These are phyloP conservation scores for Corythornis vintsioides DNA, from an alignment of 2,113 vertebrate genomes.

Conservation along the genomic window DNA sequence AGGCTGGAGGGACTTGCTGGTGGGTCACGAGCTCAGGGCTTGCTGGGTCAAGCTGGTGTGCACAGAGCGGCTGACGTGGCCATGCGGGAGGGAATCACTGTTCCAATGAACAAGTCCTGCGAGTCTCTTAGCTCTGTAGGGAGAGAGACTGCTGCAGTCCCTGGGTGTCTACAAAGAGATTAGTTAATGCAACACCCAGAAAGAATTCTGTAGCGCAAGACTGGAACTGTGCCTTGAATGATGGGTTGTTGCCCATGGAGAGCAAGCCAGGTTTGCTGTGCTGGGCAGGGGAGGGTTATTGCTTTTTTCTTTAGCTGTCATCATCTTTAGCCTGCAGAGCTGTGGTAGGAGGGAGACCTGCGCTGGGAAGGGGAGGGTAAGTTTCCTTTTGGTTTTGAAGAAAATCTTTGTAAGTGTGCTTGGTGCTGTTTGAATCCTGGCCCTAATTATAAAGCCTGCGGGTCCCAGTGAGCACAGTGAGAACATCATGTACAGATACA, in stretches of 20 bases:
- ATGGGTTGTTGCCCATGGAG: background rate
- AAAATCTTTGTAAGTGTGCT: background rate
- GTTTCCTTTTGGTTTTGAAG: background rate
- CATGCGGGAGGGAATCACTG: background rate
- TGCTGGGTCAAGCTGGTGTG: fast-evolving
- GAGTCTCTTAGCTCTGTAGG: background rate
- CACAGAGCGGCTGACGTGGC: background rate
- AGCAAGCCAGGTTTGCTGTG: fast-evolving
- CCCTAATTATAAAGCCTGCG: background rate
- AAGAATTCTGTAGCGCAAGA: background rate
- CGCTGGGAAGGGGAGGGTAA: background rate
- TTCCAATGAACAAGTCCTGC: background rate
- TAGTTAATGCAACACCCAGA: background rate
- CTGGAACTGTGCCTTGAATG: background rate
- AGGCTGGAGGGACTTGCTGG: background rate
- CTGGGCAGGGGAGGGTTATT: background rate
- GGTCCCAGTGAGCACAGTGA: background rate
- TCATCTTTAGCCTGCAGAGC: background rate
- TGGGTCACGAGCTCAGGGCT: background rate
- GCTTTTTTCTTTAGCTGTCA: background rate
- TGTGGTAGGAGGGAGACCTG: background rate
- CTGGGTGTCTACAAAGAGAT: background rate
- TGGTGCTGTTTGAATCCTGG: slow-evolving; percentile 15
- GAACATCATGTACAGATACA: slow-evolving; percentile 46
- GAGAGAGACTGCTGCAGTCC: background rate